Evolutionary conservation across 2,888 invertebrate species (phyloP), one percentile per base, ranked within the genome.

Genomic region (Athetis lepigone): DNA sequence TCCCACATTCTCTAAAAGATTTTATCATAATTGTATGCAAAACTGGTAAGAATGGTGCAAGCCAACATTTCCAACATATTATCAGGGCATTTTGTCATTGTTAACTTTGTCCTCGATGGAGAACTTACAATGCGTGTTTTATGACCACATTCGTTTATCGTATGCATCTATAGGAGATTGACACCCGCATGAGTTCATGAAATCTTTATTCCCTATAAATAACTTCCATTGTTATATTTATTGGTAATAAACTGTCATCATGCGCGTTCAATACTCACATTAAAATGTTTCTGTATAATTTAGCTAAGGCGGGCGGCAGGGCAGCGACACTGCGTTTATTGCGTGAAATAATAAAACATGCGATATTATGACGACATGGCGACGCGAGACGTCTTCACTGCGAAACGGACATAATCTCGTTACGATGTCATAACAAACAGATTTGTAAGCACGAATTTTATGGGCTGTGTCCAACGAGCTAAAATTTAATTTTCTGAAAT

Each of bases 361-460:
- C 88, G 88, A 88, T 88, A 88, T 88, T 84, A 87, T 90, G 90
- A 90, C 89, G 89, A 85, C 90, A 89, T 88, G 90, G 88, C 90
- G 90, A 89, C 90, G 90, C 88, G 90, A 88, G 69, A 89, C 90
- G 89, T 93, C 93, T 93, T 93, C 92, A 85, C 88, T 83, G 87
- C 89, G 90, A 85, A 90, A 91, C 88, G 94, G 94, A 94, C 94
- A 94, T 95, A 94, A 95, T 94, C 92, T 91, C 88, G 92, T 94
- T 92, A 95, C 94, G 94, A 94, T 94, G 94, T 92, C 94, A 93
- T 95, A 95, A 95, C 93, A 94, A 94, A 94, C 93, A 95, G 94
- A 94, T 95, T 95, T 94, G 94, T 94, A 94, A 95, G 94, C 94
- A 94, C 85, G 90, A 90, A 93, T 91, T 95, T 95, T 95, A 95